These are phyloP conservation scores for Paraescarpia echinospica DNA, from an alignment of 1,140 invertebrate genomes.

Conservation along the genomic window DNA sequence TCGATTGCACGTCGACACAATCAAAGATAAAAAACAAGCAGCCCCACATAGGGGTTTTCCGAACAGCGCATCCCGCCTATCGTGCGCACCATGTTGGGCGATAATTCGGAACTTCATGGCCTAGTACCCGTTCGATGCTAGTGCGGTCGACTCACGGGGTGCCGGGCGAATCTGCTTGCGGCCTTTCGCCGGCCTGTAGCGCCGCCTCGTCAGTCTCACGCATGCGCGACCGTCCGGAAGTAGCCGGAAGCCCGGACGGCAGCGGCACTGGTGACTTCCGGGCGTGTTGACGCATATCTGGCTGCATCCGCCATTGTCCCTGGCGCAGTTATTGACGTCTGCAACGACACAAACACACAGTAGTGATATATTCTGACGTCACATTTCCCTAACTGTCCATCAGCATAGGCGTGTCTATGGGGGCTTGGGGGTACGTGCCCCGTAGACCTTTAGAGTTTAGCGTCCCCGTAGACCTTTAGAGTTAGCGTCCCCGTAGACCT, in stretches of 20 bases:
- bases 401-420: no score
- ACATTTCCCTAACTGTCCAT: no score
- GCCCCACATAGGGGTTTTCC: background rate
- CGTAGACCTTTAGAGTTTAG: no score
- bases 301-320: constrained; percentile 74
- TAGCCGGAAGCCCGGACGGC: constrained; percentile 73
- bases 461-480: no score
- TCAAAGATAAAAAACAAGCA: background rate
- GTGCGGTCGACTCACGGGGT: background rate
- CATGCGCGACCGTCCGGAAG: constrained; percentile 66
- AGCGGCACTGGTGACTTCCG: constrained; percentile 85
- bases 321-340: constrained; percentile 78
- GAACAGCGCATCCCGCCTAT: no score
- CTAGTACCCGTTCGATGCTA: background rate
- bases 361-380: no score
- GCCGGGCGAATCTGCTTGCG: background rate
- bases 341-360: background rate
- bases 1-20: background rate
- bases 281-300: constrained; percentile 73
- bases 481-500: no score
- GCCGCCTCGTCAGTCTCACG: constrained; percentile 7
- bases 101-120: background rate
- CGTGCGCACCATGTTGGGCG: background rate
- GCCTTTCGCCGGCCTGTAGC: background rate
- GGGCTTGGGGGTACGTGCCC: no score